Conservation (phyloP, 2,113 vertebrate genomes). For the Heterocephalus glaber region DNA sequence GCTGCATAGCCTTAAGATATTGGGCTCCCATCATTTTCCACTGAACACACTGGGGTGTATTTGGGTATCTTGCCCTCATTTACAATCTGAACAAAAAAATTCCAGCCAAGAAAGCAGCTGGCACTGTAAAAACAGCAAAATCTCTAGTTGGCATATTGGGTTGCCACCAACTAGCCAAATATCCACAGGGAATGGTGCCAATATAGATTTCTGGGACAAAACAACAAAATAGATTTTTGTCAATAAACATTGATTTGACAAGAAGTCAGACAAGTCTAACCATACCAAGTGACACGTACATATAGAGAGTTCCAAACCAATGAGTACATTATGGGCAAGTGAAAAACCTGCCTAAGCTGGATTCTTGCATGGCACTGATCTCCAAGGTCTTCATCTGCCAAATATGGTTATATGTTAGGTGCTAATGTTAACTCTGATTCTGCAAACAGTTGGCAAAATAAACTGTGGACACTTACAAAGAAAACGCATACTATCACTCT, state of each 20-base stretch:
- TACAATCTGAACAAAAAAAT: constrained; percentile 89
- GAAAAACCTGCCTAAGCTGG: constrained; percentile 85
- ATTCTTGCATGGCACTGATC: constrained; percentile 76
- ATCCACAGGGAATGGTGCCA: constrained; percentile 88
- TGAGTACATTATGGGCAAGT: constrained; percentile 84
- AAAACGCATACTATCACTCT: constrained; percentile 60
- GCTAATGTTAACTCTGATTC: constrained; percentile 75
- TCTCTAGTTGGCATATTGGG: constrained; percentile 88
- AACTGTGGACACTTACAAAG: constrained; percentile 40
- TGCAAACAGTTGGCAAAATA: constrained; percentile 62
- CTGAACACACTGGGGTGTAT: constrained; percentile 86
- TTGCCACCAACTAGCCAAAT: constrained; percentile 89
- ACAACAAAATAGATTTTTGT: constrained; percentile 91
- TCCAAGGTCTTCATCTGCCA: constrained; percentile 78
- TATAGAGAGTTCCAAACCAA: constrained; percentile 86
- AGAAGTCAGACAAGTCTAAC: constrained; percentile 88
- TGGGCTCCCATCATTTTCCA: constrained; percentile 85
- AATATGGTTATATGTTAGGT: constrained; percentile 75
- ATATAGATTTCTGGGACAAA: constrained; percentile 89
- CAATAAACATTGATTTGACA: constrained; percentile 90
- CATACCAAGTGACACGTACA: constrained; percentile 85
- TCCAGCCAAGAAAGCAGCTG: constrained; percentile 90
- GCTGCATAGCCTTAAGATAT: constrained; percentile 78
- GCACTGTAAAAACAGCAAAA: constrained; percentile 89
- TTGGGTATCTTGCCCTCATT: constrained; percentile 89